Conservation (phyloP, 2,888 invertebrate species). For the Monoplex corrugatus region DNA sequence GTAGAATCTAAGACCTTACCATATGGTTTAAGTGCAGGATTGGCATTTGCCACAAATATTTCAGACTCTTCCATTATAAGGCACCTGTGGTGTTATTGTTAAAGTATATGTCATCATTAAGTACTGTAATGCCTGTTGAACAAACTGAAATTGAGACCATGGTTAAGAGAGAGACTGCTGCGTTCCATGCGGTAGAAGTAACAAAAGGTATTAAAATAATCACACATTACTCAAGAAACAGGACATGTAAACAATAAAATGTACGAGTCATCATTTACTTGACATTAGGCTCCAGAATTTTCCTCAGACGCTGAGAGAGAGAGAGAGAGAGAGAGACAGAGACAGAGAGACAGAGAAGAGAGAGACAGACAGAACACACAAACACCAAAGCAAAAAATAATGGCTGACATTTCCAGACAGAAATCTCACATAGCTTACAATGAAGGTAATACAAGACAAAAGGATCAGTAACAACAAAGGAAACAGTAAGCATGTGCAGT, state of each 20-base stretch:
- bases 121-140: too few relatives aligned
- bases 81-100: too few relatives aligned
- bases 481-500: background rate
- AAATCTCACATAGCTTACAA: background rate
- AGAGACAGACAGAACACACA: background rate
- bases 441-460: background rate
- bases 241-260: background rate
- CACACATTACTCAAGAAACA: too few relatives aligned
- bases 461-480: background rate
- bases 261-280: background rate
- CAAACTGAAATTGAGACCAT: too few relatives aligned
- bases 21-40: too few relatives aligned
- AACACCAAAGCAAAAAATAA: background rate
- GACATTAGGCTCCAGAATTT: background rate
- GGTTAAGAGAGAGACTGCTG: too few relatives aligned
- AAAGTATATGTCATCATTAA: too few relatives aligned
- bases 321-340: background rate
- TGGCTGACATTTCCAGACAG: slow-evolving; percentile 13
- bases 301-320: background rate
- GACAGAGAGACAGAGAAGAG: background rate
- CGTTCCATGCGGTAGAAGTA: too few relatives aligned
- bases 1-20: too few relatives aligned
- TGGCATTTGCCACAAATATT: too few relatives aligned
- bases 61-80: too few relatives aligned
- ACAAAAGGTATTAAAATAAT: too few relatives aligned